Evolutionary conservation across 1,140 invertebrate genomes (phyloP), one percentile per base, ranked within the genome.

Genomic region (Micrasema minimum): DNA sequence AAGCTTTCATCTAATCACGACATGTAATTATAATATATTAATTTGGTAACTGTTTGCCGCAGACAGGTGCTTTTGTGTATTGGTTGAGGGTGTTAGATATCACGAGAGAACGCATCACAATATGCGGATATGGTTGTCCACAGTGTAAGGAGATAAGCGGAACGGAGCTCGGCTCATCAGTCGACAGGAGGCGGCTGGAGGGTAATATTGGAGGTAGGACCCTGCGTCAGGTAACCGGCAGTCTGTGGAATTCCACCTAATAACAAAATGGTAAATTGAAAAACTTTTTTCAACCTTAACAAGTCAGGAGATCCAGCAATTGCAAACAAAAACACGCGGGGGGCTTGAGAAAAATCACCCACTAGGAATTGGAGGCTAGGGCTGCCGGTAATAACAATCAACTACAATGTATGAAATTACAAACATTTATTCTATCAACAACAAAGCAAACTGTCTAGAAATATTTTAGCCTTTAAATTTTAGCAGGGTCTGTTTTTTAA

Each of bases 101-200:
- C 55, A 59, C 55, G 18, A 59, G 16, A 2, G 16, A 59, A 59
- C 38, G 37, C 55, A 20, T 41, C 55, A 37, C 35, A 20, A 41
- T 18, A 38, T 31, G 20, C 31, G 31, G 55, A 41, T 31, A 41
- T 31, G 31, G 31, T 35, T 38, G 18, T 26, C 14, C 22, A 31
- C n/a, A 31, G 7, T 31, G 26, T 31, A 31, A 55, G 51, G 31
- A 55, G 22, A 23, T 55, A 55, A 16, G 38, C 38, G 22, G 37
- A 41, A 22, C 6, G n/a, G 31, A 38, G 20, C 7, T 6, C 7
- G 41, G 18, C 59, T 45, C 38, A 74, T 80, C 90, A 89, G 79
- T 92, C 91, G 35, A 93, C 89, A 66, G 94, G 94, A 18, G 94
- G 94, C 65, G 94, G 94, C 67, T 93, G 89, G 72, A 94, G 86